phyloP scores from a whole-genome alignment of 2,888 invertebrate genomes.

The Limnephilus marmoratus region DNA sequence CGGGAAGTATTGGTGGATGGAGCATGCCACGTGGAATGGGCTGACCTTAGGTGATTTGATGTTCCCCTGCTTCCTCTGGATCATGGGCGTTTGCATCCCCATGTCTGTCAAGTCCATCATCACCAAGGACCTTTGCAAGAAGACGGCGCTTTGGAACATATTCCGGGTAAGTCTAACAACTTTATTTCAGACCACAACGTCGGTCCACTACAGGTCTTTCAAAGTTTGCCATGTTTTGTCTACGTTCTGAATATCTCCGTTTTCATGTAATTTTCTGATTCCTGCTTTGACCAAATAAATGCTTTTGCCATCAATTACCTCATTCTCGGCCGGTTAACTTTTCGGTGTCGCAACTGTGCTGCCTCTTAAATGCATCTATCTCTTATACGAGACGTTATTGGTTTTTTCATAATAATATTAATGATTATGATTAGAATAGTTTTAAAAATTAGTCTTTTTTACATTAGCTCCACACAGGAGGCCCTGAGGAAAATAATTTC shows the following conservation, averaged over 20 bases:
- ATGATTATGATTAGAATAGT: too few relatives aligned
- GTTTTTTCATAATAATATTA: too few relatives aligned
- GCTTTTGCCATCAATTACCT: not conserved
- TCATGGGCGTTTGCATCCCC: constrained; percentile 97
- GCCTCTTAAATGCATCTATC: too few relatives aligned
- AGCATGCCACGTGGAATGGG: constrained; percentile 96
- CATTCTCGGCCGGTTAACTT: too few relatives aligned
- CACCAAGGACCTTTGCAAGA: constrained; percentile 79
- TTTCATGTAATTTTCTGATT: not conserved
- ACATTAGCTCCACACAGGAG: too few relatives aligned
- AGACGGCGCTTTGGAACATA: constrained; percentile 80
- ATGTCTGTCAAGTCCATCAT: constrained; percentile 87
- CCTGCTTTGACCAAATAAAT: not conserved
- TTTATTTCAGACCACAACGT: not conserved
- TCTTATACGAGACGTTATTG: too few relatives aligned
- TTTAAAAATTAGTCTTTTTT: too few relatives aligned
- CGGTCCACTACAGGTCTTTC: not conserved
- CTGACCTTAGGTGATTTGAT: constrained; percentile 93
- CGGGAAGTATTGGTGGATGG: constrained; percentile 90
- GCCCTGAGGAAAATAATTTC: too few relatives aligned
- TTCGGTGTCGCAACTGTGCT: too few relatives aligned
- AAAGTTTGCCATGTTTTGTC: not conserved
- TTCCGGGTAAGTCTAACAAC: constrained; percentile 76
- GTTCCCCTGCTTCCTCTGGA: constrained; percentile 98
- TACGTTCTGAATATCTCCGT: not conserved